phyloP scores from a whole-genome alignment of 2,888 invertebrate species.

The Acanthopleura granulata region DNA sequence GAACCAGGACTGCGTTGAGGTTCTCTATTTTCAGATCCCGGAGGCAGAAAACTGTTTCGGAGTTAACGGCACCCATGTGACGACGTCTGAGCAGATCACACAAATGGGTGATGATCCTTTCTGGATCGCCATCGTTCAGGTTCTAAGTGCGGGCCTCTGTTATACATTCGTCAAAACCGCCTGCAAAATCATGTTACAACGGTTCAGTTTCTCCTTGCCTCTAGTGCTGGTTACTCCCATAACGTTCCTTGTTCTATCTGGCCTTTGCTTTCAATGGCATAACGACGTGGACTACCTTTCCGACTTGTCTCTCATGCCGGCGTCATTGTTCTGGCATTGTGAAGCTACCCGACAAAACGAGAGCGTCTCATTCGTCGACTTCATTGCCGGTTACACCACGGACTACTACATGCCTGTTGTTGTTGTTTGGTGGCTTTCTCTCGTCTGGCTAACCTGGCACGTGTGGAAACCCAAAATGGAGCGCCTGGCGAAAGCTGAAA shows the following conservation, averaged over 20 bases:
- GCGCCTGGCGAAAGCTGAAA: constrained; percentile 57
- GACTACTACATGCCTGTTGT: constrained; percentile 51
- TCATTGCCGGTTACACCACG: constrained; percentile 39
- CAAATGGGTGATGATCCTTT: constrained; percentile 37
- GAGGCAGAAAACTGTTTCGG: not conserved
- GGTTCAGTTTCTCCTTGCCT: constrained; percentile 97
- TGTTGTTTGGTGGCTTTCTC: constrained; percentile 58
- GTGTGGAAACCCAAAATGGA: constrained; percentile 60
- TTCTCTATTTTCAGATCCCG: constrained; percentile 25
- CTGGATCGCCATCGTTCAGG: constrained; percentile 75
- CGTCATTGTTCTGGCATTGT: constrained; percentile 92
- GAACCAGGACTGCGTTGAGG: constrained; percentile 42
- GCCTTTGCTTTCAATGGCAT: constrained; percentile 78
- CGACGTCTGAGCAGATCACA: not conserved
- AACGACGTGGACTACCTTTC: constrained; percentile 72
- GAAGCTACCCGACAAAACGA: constrained; percentile 80
- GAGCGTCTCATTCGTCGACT: constrained; percentile 29
- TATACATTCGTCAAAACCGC: constrained; percentile 96
- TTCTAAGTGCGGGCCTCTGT: constrained; percentile 86
- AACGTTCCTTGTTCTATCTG: constrained; percentile 87
- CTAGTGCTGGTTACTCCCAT: constrained; percentile 93
- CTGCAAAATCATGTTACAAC: constrained; percentile 96
- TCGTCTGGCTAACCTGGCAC: constrained; percentile 57
- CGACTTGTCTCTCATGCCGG: constrained; percentile 80
- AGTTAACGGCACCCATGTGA: not conserved